Evolutionary conservation across 2,113 vertebrate species (phyloP).

Genomic region (Scolopax mira): DNA sequence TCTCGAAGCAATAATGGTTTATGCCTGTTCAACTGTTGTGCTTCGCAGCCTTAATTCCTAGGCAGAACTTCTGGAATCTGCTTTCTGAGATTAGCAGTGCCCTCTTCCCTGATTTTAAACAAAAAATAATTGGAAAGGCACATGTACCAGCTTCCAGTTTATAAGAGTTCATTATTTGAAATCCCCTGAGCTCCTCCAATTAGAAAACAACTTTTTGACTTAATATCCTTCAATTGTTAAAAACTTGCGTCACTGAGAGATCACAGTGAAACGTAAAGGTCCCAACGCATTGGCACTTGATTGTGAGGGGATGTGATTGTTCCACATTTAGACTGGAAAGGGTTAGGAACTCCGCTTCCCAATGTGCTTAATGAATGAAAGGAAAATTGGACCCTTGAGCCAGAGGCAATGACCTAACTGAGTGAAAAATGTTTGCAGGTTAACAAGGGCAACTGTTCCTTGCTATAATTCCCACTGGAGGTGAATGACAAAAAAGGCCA

Average conservation of each 20-base stretch:
- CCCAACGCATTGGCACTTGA: slow-evolving; percentile 79
- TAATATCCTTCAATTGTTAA: slow-evolving; percentile 99
- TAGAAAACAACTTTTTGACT: slow-evolving; percentile 85
- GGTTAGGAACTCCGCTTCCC: slow-evolving; percentile 93
- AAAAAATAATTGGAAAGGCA: slow-evolving; percentile 82
- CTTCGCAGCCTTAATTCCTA: slow-evolving; percentile 40
- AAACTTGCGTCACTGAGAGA: slow-evolving; percentile 88
- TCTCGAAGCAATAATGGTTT: slow-evolving; percentile 15
- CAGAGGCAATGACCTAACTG: slow-evolving; percentile 84
- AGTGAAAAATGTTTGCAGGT: slow-evolving; percentile 95
- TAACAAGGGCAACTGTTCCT: slow-evolving; percentile 83
- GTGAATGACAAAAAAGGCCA: slow-evolving; percentile 80
- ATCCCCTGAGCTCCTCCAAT: slow-evolving; percentile 81
- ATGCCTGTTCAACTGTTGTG: background rate
- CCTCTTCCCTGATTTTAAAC: slow-evolving; percentile 75
- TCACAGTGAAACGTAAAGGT: slow-evolving; percentile 77
- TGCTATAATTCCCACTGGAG: slow-evolving; percentile 77
- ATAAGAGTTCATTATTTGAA: slow-evolving; percentile 78
- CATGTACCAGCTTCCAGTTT: slow-evolving; percentile 81
- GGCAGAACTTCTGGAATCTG: slow-evolving; percentile 71
- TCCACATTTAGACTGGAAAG: slow-evolving; percentile 90
- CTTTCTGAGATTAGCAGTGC: slow-evolving; percentile 75
- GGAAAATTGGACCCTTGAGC: slow-evolving; percentile 88
- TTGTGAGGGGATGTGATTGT: slow-evolving; percentile 90
- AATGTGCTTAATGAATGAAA: slow-evolving; percentile 91